Conservation (phyloP, 1,140 invertebrate genomes). For the Bombus polaris region DNA sequence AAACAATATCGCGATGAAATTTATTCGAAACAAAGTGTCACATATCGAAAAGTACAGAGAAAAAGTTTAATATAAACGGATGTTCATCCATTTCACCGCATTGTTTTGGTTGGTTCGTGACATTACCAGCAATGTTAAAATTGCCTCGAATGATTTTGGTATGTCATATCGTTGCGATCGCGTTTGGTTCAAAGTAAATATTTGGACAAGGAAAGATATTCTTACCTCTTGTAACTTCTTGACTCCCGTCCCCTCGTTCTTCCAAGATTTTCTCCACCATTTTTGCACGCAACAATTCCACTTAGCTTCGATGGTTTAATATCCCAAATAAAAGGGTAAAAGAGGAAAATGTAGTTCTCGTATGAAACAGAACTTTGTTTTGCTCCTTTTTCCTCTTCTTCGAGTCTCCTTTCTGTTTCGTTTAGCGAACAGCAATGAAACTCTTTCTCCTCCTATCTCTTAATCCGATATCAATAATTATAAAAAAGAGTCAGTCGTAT, state of each 20-base stretch:
- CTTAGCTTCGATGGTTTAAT: not conserved
- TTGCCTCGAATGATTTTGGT: not conserved
- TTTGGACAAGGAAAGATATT: not conserved
- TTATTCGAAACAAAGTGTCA: not conserved
- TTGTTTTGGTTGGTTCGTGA: not conserved
- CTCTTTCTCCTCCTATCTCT: not conserved
- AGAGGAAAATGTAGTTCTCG: not conserved
- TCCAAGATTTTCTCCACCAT: slow-evolving; percentile 82
- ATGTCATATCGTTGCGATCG: not conserved
- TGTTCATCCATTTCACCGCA: too few species aligned
- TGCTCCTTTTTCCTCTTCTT: not conserved
- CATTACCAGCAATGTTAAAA: slow-evolving; percentile 12
- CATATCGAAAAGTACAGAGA: too few species aligned
- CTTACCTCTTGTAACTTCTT: slow-evolving; percentile 76
- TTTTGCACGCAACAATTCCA: slow-evolving; percentile 31
- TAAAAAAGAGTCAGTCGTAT: slow-evolving; percentile 84
- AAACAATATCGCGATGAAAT: not conserved
- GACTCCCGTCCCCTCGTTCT: slow-evolving; percentile 75
- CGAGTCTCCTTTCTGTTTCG: slow-evolving; percentile 23
- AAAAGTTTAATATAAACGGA: not conserved
- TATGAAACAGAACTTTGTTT: slow-evolving; percentile 29
- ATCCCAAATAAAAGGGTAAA: not conserved
- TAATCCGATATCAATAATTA: slow-evolving; percentile 75
- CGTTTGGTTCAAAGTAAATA: not conserved
- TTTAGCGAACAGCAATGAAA: slow-evolving; percentile 52